phyloP scores from a whole-genome alignment of 2,888 invertebrate genomes.

The Hoplodrina blanda region DNA sequence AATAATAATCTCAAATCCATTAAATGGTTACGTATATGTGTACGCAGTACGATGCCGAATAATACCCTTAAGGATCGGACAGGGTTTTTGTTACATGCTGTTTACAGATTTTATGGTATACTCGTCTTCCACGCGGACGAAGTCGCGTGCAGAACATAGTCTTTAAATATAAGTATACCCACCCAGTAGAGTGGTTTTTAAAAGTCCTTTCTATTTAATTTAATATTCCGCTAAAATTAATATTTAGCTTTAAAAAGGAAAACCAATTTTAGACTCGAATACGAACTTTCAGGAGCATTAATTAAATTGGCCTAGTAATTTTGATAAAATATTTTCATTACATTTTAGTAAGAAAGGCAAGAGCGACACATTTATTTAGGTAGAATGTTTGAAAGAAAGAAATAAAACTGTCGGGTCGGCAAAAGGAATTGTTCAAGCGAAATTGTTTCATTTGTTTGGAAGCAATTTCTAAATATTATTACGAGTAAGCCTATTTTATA shows the following conservation, averaged over 20 bases:
- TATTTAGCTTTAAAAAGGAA: constrained; percentile 1
- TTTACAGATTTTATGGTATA: no score
- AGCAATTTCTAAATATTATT: constrained; percentile 5
- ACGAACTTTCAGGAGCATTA: neutral
- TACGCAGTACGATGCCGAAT: no score
- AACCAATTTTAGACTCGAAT: constrained; percentile 20
- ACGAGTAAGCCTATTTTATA: constrained; percentile 1
- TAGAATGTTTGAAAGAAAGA: constrained; percentile 1
- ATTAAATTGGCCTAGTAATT: constrained; percentile 31
- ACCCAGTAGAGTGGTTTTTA: no score
- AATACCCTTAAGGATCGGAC: no score
- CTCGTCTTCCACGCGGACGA: no score
- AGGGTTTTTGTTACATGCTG: no score
- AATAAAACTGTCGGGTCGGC: neutral
- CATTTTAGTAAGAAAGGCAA: constrained; percentile 2
- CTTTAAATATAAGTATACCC: no score
- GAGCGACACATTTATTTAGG: neutral
- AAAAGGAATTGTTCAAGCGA: constrained; percentile 3
- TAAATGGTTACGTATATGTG: no score
- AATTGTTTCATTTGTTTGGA: neutral
- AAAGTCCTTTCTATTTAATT: neutral
- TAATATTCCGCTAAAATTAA: constrained; percentile 7
- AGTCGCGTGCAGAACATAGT: no score
- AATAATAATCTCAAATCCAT: no score
- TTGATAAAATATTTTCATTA: constrained; percentile 21